A percentile compares a stretch with the other conserved stretches of the same genome.
Evolutionary conservation across 2,797 vertebrate genomes (phyloP).

Genomic region (Poliocrania exsul): DNA sequence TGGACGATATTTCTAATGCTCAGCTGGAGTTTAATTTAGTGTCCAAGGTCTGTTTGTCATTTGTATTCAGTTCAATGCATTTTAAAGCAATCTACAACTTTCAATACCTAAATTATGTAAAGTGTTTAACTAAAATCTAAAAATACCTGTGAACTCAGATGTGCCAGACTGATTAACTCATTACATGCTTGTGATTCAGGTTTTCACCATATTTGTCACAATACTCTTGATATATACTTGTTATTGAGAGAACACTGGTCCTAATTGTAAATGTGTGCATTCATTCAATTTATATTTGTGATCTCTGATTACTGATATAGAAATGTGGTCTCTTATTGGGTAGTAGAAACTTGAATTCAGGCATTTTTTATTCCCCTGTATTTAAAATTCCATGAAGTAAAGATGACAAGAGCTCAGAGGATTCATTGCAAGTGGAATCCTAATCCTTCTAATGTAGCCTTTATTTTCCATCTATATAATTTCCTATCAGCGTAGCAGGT

Average conservation of each 20-base stretch:
- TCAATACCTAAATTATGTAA: conserved; percentile 13
- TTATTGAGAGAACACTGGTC: neutral
- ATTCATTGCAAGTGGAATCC: neutral
- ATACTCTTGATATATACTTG: neutral
- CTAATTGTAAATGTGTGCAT: neutral
- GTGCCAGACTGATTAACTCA: neutral
- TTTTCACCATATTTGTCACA: neutral
- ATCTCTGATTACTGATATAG: fast-evolving
- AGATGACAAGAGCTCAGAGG: neutral
- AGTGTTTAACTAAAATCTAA: neutral
- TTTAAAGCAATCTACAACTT: neutral
- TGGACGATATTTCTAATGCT: conserved; percentile 6
- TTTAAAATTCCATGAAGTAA: neutral
- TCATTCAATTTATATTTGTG: neutral
- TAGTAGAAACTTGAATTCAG: neutral
- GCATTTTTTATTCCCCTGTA: neutral
- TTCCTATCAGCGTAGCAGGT: neutral
- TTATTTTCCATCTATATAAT: neutral
- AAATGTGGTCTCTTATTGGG: neutral
- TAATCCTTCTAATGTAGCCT: too few species aligned
- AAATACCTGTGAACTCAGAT: neutral
- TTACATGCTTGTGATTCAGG: neutral
- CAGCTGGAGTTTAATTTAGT: conserved; percentile 38
- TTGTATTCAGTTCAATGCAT: neutral
- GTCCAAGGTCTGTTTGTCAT: neutral